phyloP scores from a whole-genome alignment of 2,888 invertebrate genomes.

The Ectemnius continuus region DNA sequence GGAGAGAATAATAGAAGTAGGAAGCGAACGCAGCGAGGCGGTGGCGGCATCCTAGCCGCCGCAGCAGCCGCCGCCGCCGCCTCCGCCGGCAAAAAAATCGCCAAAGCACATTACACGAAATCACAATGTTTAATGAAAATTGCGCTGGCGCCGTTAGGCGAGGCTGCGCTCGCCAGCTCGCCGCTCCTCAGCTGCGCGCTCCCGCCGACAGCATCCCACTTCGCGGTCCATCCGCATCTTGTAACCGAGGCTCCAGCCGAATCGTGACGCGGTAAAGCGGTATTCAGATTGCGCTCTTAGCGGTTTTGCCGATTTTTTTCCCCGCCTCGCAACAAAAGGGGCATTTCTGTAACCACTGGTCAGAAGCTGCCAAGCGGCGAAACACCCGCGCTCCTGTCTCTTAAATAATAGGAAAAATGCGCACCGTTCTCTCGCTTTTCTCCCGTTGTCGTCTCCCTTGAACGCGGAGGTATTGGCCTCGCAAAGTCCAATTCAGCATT shows the following conservation, averaged over 20 bases:
- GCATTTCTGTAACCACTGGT: conserved; percentile 73
- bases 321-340: conserved; percentile 67
- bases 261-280: conserved; percentile 77
- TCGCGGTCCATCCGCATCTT: conserved; percentile 59
- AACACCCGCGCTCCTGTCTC: conserved; percentile 24
- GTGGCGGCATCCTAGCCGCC: conserved; percentile 30
- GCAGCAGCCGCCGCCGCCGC: conserved; percentile 28
- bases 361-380: conserved; percentile 59
- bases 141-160: conserved; percentile 68
- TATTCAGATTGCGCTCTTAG: conserved; percentile 78
- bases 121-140: conserved; percentile 78
- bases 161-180: conserved; percentile 43
- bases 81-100: conserved; percentile 62
- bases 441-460: conserved; percentile 11
- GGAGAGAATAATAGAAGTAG: conserved; percentile 70
- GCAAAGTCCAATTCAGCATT: neutral
- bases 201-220: neutral
- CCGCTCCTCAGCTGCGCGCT: neutral
- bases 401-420: conserved; percentile 34
- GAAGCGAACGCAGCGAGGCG: conserved; percentile 61
- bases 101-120: conserved; percentile 75
- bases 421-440: neutral
- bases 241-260: conserved; percentile 68
- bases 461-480: neutral
- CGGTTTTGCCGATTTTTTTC: conserved; percentile 75